Conservation (phyloP, 92 coral and sea anemone species). For the Zoanthus gigantus region DNA sequence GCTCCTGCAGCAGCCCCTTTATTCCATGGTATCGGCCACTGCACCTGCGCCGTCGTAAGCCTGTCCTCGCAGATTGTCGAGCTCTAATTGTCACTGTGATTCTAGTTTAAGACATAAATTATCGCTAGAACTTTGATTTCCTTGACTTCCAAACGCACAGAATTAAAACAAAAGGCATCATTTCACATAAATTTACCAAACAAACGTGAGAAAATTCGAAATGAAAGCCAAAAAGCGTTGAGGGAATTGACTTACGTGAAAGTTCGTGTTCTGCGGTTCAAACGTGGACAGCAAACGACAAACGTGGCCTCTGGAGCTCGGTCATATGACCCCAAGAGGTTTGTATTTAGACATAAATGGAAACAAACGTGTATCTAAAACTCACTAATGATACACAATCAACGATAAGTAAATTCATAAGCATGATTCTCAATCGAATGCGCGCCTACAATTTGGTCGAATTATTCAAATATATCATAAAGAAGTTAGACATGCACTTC, state of each 20-base stretch:
- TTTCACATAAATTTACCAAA: conserved; percentile 21
- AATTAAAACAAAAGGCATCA: conserved; percentile 5
- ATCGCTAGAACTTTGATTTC: not conserved
- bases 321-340: not conserved
- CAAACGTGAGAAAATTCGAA: conserved; percentile 1
- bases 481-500: conserved; percentile 62
- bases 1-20: no score
- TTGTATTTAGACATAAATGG: not conserved
- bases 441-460: conserved; percentile 64
- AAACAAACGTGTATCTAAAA: conserved; percentile 13
- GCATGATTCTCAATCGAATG: conserved; percentile 52
- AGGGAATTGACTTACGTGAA: conserved; percentile 13
- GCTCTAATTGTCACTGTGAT: no score
- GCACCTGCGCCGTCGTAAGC: no score
- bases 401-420: conserved; percentile 57
- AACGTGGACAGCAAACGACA: conserved; percentile 11
- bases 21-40: no score
- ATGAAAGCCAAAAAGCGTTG: not conserved
- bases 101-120: not conserved
- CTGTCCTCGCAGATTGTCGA: no score
- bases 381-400: conserved; percentile 45
- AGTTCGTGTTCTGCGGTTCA: not conserved
- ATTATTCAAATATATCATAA: conserved; percentile 58
- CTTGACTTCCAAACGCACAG: conserved; percentile 18
- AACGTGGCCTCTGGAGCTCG: conserved; percentile 8